A percentile compares a stretch with the other conserved stretches of the same genome.
phyloP scores from a whole-genome alignment of 2,797 vertebrate species.

The Garrulus glandarius region DNA sequence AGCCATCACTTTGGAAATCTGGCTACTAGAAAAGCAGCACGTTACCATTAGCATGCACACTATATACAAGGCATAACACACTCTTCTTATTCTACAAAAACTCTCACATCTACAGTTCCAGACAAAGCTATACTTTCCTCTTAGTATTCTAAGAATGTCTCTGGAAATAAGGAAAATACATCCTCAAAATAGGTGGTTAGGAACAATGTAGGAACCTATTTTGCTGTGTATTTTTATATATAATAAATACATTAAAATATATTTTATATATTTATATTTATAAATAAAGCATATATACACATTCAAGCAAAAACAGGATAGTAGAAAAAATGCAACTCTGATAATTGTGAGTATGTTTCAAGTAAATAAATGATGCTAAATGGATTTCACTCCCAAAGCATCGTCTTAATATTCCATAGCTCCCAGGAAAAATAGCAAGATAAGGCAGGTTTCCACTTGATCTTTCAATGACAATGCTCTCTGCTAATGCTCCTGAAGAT shows the following conservation, averaged over 20 bases:
- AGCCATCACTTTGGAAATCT: background rate
- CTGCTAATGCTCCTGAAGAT: background rate
- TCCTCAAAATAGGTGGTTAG: background rate
- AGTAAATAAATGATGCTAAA: background rate
- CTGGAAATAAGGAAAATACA: background rate
- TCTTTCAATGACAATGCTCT: background rate
- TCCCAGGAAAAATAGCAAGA: background rate
- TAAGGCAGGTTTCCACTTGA: background rate
- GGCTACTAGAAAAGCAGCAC: background rate
- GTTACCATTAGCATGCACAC: fast-evolving
- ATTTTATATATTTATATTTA: background rate
- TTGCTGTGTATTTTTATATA: background rate
- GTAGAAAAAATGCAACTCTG: background rate
- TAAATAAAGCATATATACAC: background rate
- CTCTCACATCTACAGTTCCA: background rate
- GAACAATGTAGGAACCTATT: background rate
- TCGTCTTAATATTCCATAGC: background rate
- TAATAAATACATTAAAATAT: background rate
- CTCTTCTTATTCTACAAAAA: background rate
- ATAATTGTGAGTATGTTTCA: background rate
- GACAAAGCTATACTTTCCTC: background rate
- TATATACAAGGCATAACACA: background rate
- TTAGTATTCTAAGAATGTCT: background rate
- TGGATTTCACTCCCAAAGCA: fast-evolving
- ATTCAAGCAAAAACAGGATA: background rate